Evolutionary conservation across 2,888 invertebrate species (phyloP).

Genomic region (Trichopria drosophilae): DNA sequence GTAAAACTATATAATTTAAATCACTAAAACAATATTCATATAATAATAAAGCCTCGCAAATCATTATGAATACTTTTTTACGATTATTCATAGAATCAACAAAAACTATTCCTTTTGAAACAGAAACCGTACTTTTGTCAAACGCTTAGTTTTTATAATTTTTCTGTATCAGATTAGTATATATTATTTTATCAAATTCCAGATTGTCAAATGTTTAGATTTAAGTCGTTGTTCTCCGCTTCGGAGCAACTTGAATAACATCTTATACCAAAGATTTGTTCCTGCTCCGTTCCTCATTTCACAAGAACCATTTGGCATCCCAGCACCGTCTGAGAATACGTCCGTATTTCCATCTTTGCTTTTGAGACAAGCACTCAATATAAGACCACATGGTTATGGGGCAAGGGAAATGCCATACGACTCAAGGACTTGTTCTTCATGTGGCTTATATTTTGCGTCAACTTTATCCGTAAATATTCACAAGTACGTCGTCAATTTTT

Average conservation of each 20-base stretch:
- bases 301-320: constrained; percentile 6
- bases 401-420: too few relatives aligned
- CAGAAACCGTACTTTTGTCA: too few relatives aligned
- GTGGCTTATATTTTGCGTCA: too few relatives aligned
- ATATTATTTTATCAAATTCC: background rate
- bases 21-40: too few relatives aligned
- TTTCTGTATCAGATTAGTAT: background rate
- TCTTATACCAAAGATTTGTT: constrained; percentile 11
- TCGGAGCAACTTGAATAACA: constrained; percentile 16
- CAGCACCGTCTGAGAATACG: background rate
- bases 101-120: too few relatives aligned
- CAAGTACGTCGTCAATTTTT: too few relatives aligned
- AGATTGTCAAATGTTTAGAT: constrained; percentile 27
- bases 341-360: constrained; percentile 1
- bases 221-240: constrained; percentile 33
- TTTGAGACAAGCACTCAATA: constrained; percentile 1
- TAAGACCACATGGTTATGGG: too few relatives aligned
- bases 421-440: too few relatives aligned
- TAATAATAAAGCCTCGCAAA: too few relatives aligned
- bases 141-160: background rate
- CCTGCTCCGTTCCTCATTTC: constrained; percentile 13
- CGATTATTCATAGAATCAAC: too few relatives aligned
- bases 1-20: constrained; percentile 2
- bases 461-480: too few relatives aligned
- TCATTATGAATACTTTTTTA: too few relatives aligned